Evolutionary conservation across 2,888 invertebrate species (phyloP).

Genomic region (Ochropacha duplaris): DNA sequence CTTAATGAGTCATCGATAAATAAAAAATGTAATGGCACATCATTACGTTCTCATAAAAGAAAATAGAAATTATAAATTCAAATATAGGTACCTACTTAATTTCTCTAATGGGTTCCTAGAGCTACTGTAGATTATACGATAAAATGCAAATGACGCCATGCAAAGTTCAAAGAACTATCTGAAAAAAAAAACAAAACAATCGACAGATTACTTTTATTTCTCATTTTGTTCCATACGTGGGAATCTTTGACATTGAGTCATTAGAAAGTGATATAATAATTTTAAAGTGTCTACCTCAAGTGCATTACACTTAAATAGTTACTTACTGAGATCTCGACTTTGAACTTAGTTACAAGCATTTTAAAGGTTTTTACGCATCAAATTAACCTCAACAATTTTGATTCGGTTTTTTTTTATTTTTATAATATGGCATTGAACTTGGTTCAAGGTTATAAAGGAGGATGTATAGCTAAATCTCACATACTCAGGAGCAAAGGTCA

Average conservation of each 20-base stretch:
- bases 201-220: constrained; percentile 2
- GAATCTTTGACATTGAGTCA: constrained; percentile 33
- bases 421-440: neutral
- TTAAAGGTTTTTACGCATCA: neutral
- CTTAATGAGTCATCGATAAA: constrained; percentile 1
- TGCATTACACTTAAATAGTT: constrained; percentile 5
- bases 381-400: neutral
- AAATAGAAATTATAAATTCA: neutral
- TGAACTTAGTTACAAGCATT: neutral
- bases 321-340: neutral
- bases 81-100: neutral
- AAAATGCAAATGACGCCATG: neutral
- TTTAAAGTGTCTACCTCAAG: no score
- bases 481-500: neutral
- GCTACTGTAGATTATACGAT: neutral
- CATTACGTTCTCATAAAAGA: neutral
- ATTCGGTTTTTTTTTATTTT: neutral
- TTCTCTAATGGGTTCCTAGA: no score
- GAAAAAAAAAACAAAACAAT: constrained; percentile 1
- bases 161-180: neutral
- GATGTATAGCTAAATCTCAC: neutral
- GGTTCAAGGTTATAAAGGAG: neutral
- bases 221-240: constrained; percentile 26
- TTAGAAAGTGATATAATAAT: constrained; percentile 50
- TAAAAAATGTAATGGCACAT: neutral